phyloP scores from a whole-genome alignment of 2,888 invertebrate genomes.

The Podabrus alpinus region DNA sequence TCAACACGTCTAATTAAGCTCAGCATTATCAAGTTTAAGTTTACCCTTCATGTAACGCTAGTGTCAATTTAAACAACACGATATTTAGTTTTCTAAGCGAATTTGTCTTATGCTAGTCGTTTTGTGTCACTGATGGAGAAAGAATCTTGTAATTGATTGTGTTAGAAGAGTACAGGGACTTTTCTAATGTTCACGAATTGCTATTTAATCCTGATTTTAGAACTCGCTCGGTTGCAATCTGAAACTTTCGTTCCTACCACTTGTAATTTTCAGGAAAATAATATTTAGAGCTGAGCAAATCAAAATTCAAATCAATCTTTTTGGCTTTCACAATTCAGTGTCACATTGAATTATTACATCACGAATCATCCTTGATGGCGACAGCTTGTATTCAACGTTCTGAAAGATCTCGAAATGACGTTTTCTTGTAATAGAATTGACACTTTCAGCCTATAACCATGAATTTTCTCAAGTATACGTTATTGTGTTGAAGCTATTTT shows the following conservation, averaged over 20 bases:
- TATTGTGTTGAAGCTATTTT: not conserved
- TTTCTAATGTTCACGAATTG: slow-evolving; percentile 1
- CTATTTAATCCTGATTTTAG: not conserved
- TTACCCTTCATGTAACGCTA: not conserved
- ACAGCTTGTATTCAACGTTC: not conserved
- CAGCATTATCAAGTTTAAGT: not conserved
- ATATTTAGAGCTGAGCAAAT: not conserved
- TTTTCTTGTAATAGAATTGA: not conserved
- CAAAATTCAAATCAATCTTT: not conserved
- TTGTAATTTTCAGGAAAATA: not conserved
- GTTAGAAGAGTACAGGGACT: not conserved
- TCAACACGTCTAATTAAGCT: not conserved
- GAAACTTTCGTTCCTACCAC: not conserved
- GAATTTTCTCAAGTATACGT: not conserved
- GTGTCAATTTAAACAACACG: not conserved
- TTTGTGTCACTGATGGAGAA: slow-evolving; percentile 7
- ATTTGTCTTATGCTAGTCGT: slow-evolving; percentile 7
- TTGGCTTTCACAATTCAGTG: not conserved
- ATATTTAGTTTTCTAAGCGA: not conserved
- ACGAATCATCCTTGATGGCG: not conserved
- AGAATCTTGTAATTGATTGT: slow-evolving; percentile 13
- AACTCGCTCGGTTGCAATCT: not conserved
- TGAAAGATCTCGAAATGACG: not conserved
- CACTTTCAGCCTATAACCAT: not conserved
- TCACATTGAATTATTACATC: not conserved